These are phyloP conservation scores for Heliothis virescens DNA, from an alignment of 1,140 invertebrate species.

Conservation along the genomic window DNA sequence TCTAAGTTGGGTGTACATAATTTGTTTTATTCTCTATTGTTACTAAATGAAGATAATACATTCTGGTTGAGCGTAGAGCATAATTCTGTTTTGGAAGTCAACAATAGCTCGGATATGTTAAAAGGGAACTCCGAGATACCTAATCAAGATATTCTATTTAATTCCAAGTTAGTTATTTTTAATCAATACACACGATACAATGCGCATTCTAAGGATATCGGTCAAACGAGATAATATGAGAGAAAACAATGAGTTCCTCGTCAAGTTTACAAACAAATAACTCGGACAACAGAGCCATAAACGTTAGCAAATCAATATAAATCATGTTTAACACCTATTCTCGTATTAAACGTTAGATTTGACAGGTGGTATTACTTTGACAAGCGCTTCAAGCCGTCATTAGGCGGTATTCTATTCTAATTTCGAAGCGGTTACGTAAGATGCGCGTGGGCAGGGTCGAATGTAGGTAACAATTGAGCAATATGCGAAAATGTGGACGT, in stretches of 20 bases:
- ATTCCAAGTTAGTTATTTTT: too few relatives aligned
- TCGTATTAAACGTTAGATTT: constrained; percentile 23
- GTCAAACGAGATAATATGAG: too few relatives aligned
- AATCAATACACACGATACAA: too few relatives aligned
- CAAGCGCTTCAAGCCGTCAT: constrained; percentile 58
- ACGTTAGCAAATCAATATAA: constrained; percentile 28
- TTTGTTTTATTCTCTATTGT: too few relatives aligned
- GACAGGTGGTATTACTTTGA: constrained; percentile 64
- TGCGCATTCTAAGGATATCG: too few relatives aligned
- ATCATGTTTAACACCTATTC: constrained; percentile 44
- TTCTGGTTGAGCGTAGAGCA: too few relatives aligned
- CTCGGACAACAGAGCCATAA: constrained; percentile 10
- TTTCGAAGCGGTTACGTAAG: constrained; percentile 67
- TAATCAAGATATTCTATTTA: too few relatives aligned
- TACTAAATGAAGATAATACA: too few relatives aligned
- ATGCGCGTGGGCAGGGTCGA: constrained; percentile 52
- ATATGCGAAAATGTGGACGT: constrained; percentile 63
- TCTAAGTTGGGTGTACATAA: too few relatives aligned
- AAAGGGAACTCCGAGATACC: too few relatives aligned
- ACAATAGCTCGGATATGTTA: too few relatives aligned
- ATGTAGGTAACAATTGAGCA: constrained; percentile 63
- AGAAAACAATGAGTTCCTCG: not conserved
- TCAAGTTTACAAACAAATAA: constrained; percentile 17
- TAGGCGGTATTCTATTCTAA: constrained; percentile 75
- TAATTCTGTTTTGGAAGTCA: too few relatives aligned